Base-by-base conservation (phyloP, 92 coral and sea anemone species). In the Epizoanthus rinbou region DNA sequence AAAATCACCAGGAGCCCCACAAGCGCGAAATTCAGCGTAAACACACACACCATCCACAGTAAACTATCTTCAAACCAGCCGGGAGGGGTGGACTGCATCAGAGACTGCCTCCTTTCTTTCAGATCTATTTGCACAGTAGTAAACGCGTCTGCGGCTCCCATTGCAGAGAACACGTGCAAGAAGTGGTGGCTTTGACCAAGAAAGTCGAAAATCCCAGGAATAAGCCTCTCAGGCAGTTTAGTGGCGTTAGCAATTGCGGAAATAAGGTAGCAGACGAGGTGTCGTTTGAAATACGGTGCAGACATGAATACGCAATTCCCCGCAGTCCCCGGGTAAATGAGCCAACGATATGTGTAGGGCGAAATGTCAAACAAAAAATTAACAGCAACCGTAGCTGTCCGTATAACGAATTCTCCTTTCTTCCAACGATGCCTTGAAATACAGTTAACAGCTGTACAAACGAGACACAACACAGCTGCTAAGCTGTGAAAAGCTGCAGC, bases 371-470 rank as follows among this genome's bases (percentile, higher is more conserved):
- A 62, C 0, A 78, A 11, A 37, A 78, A 78, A 35, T 39, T 78
- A 28, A 62, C 71, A 5, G 58, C 82, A 1, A 78, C 58, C 5
- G 82, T 57, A 3, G 17, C n/a, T 14, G 82, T 78, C 64, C 82
- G 82, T n/a, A 78, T 43, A 15, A 78, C 71, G 35, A n/a, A 78
- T 33, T 78, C 45, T 4, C 58, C 43, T 59, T 78, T 39, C 7
- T 41, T 41, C 71, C 82, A 78, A n/a, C 82, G 82, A 78, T 78
- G 82, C 45, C 82, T 78, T 62, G 82, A 78, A 14, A 78, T 62
- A 62, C 82, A 78, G 57, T 60, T 78, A 53, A 78, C 82, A 19
- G 17, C 82, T 39, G 71, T 62, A 60, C 82, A 78, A 6, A 39
- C n/a, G 17, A 78, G 35, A 78, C 82, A n/a, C 4, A 65, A 35